A percentile compares a stretch with the other conserved stretches of the same genome.
Conservation (phyloP, 2,113 vertebrate genomes). For the Clarias gariepinus region DNA sequence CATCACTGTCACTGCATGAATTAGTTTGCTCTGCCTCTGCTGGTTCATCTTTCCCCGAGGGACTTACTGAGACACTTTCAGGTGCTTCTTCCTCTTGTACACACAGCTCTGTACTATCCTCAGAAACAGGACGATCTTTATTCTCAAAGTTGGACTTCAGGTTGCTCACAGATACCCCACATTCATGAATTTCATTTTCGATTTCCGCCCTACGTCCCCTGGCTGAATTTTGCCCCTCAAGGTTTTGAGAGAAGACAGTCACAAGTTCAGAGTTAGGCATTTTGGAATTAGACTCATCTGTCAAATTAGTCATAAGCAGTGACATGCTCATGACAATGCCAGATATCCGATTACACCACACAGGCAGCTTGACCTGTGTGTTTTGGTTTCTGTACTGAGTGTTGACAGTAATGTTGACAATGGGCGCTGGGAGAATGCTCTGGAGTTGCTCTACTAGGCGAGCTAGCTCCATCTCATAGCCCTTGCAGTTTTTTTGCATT, state of each 20-base stretch:
- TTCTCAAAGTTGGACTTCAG: constrained; percentile 86
- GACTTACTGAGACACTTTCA: background rate
- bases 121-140: constrained; percentile 46
- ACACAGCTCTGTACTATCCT: constrained; percentile 32
- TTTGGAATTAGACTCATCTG: constrained; percentile 66
- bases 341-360: constrained; percentile 85
- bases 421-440: constrained; percentile 82
- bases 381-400: constrained; percentile 76
- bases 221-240: constrained; percentile 55
- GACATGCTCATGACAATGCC: constrained; percentile 87
- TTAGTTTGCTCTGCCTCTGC: constrained; percentile 66
- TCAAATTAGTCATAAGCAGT: constrained; percentile 79
- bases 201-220: constrained; percentile 69
- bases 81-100: constrained; percentile 11
- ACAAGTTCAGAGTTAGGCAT: constrained; percentile 77
- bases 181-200: constrained; percentile 84
- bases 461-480: constrained; percentile 83
- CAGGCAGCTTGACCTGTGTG: constrained; percentile 74
- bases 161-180: constrained; percentile 85
- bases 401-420: constrained; percentile 86
- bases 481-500: constrained; percentile 79
- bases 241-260: constrained; percentile 71
- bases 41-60: constrained; percentile 37
- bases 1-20: constrained; percentile 75
- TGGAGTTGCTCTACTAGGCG: constrained; percentile 82